phyloP scores from a whole-genome alignment of 1,140 invertebrate genomes.

The Oppia nitens region DNA sequence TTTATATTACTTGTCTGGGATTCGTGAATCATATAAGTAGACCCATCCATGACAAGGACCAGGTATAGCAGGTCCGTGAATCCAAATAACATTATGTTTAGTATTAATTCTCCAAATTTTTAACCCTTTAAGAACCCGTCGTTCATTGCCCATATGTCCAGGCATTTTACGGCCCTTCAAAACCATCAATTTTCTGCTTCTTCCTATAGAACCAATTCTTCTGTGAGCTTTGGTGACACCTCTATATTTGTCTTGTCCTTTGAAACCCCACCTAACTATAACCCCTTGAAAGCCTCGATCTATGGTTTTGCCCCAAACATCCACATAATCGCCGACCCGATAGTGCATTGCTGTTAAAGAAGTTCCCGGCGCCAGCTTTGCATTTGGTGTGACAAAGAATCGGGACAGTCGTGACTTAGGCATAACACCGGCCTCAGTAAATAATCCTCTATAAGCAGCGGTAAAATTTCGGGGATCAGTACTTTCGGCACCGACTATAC shows the following conservation, averaged over 20 bases:
- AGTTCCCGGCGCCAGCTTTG: slow-evolving; percentile 66
- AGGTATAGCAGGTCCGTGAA: slow-evolving; percentile 57
- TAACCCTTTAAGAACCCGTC: slow-evolving; percentile 48
- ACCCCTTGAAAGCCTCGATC: slow-evolving; percentile 96
- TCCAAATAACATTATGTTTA: slow-evolving; percentile 80
- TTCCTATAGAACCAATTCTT: slow-evolving; percentile 72
- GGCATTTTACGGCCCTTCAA: slow-evolving; percentile 93
- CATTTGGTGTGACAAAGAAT: slow-evolving; percentile 71
- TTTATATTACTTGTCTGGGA: no score
- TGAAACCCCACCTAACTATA: slow-evolving; percentile 86
- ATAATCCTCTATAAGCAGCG: slow-evolving; percentile 72
- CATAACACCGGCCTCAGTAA: slow-evolving; percentile 63
- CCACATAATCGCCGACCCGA: slow-evolving; percentile 71
- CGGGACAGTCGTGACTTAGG: slow-evolving; percentile 66
- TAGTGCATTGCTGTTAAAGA: slow-evolving; percentile 76
- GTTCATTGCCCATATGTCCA: slow-evolving; percentile 77
- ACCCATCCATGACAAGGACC: slow-evolving; percentile 52
- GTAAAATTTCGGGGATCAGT: slow-evolving; percentile 69
- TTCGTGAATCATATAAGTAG: slow-evolving; percentile 24
- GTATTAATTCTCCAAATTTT: slow-evolving; percentile 80
- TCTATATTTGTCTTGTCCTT: slow-evolving; percentile 76
- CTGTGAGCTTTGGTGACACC: slow-evolving; percentile 90
- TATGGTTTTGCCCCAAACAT: slow-evolving; percentile 74
- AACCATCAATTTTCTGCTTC: slow-evolving; percentile 56
- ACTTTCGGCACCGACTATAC: slow-evolving; percentile 76